phyloP scores from a whole-genome alignment of 2,113 vertebrate species.

The Thomomys bottae region DNA sequence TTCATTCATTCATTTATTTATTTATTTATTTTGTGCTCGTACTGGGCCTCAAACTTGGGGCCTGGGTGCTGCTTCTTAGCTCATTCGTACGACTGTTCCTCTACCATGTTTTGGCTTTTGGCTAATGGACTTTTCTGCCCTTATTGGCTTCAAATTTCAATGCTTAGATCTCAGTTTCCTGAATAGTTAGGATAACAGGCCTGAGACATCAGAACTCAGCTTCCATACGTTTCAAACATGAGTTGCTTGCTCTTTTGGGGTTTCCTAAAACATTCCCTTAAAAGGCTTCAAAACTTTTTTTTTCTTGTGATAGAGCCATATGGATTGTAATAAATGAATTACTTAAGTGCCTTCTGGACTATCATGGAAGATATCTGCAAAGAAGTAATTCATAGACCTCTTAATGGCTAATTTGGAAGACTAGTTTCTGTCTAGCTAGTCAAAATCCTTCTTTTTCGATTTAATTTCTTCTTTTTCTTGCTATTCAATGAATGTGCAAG shows the following conservation, averaged over 20 bases:
- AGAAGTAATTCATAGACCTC: conserved; percentile 1
- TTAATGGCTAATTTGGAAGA: neutral
- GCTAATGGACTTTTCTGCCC: no score
- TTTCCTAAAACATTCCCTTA: conserved; percentile 7
- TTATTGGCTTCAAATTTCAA: no score
- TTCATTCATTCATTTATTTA: no score
- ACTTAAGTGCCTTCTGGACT: conserved; percentile 25
- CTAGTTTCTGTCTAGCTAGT: conserved; percentile 11
- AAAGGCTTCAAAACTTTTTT: neutral
- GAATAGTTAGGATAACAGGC: no score
- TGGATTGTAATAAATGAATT: neutral
- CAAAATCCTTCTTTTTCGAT: conserved; percentile 11
- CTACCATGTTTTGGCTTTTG: no score
- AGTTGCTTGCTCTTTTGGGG: neutral
- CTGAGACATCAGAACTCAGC: no score
- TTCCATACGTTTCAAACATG: neutral
- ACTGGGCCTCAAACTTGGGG: no score
- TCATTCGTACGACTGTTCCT: no score
- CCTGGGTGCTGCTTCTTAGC: no score
- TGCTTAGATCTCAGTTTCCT: no score
- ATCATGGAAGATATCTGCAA: neutral
- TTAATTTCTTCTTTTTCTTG: conserved; percentile 32
- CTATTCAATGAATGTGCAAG: conserved; percentile 7
- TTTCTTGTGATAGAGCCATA: neutral
- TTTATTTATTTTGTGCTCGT: no score